Evolutionary conservation across 1,140 invertebrate species (phyloP).

Genomic region (Diachasma alloeum): DNA sequence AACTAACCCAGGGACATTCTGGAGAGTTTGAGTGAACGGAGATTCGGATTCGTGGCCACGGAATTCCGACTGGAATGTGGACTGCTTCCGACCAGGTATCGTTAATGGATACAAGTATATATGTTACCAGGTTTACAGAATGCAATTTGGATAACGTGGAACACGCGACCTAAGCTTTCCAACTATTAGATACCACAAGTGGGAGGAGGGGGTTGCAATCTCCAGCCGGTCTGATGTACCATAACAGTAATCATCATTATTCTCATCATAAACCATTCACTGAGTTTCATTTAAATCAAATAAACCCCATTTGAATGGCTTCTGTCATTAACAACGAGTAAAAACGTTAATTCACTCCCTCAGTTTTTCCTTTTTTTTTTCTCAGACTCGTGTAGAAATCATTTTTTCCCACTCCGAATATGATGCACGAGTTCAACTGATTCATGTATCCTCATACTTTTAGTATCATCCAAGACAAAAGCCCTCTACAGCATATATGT

Average conservation of each 20-base stretch:
- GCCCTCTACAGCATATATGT: not conserved
- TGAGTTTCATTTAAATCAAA: not conserved
- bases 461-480: not conserved
- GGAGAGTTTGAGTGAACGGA: constrained; percentile 19
- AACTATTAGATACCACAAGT: not conserved
- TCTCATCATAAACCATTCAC: not conserved
- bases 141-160: constrained; percentile 25
- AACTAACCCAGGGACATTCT: not conserved
- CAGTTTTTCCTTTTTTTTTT: not conserved
- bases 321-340: not conserved
- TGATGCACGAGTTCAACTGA: not conserved
- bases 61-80: constrained; percentile 31
- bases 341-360: not conserved
- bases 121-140: constrained; percentile 3
- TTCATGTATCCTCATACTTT: not conserved
- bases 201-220: not conserved
- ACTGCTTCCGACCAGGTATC: constrained; percentile 21
- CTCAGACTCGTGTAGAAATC: not conserved
- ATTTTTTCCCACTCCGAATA: not conserved
- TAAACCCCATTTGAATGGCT: not conserved
- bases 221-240: not conserved
- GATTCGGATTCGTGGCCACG: constrained; percentile 29
- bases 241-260: not conserved
- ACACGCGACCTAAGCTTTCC: constrained; percentile 19
- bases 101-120: constrained; percentile 25